These are phyloP conservation scores for Melieria omissa DNA, from an alignment of 2,888 invertebrate genomes.

Conservation along the genomic window DNA sequence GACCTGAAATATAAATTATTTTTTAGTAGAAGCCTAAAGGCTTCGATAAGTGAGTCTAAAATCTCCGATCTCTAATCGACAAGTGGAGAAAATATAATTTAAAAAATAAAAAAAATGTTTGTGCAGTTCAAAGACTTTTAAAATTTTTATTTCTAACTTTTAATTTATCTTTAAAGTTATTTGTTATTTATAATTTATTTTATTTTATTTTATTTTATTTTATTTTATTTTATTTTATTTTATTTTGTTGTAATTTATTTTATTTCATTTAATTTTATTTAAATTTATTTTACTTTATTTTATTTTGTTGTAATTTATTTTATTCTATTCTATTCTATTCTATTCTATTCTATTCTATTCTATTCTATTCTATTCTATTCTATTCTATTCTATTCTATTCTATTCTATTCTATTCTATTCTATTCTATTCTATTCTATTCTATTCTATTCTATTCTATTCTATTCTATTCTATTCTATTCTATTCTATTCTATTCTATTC, in stretches of 20 bases:
- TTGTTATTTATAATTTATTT: background rate
- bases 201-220: background rate
- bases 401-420: background rate
- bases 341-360: conserved; percentile 13
- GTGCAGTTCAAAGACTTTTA: background rate
- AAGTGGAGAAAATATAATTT: no score
- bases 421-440: conserved; percentile 19
- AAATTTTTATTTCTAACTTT: background rate
- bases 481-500: background rate
- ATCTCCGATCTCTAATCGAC: no score
- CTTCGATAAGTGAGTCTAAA: no score
- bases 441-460: background rate
- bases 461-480: conserved; percentile 10
- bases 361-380: conserved; percentile 2
- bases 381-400: conserved; percentile 6
- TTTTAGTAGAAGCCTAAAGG: no score
- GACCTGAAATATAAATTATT: no score
- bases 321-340: background rate
- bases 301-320: background rate
- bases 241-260: background rate
- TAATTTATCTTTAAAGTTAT: background rate
- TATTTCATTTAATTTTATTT: background rate
- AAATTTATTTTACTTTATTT: no score
- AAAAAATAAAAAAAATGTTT: no score
- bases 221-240: conserved; percentile 2